Conservation (phyloP, 2,113 vertebrate species). For the Scomber colias region DNA sequence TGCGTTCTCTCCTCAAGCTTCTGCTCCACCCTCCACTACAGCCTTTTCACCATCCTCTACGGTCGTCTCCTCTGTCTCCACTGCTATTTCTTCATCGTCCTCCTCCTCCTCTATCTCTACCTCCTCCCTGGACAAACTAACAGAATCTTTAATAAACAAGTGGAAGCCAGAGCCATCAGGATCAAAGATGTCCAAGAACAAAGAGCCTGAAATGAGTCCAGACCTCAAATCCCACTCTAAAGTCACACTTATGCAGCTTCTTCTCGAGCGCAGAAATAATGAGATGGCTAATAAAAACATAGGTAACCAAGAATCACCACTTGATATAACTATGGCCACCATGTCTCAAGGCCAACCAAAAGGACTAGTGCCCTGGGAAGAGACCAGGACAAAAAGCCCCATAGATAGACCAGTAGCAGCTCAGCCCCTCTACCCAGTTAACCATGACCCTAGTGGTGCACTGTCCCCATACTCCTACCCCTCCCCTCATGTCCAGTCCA, state of each 20-base stretch:
- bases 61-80: conserved; percentile 58
- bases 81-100: conserved; percentile 60
- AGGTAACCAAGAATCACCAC: conserved; percentile 85
- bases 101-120: conserved; percentile 76
- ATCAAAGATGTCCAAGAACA: conserved; percentile 84
- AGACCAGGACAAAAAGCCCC: conserved; percentile 83
- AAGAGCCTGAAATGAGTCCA: conserved; percentile 87
- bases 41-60: conserved; percentile 80
- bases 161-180: conserved; percentile 93
- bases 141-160: conserved; percentile 92
- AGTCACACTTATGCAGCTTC: conserved; percentile 95
- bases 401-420: conserved; percentile 80
- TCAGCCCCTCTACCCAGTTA: conserved; percentile 77
- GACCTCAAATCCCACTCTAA: conserved; percentile 93
- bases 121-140: conserved; percentile 92
- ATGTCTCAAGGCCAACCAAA: conserved; percentile 85
- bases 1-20: conserved; percentile 78
- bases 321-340: conserved; percentile 85
- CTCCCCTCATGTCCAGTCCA: conserved; percentile 82
- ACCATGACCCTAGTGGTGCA: conserved; percentile 81
- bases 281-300: conserved; percentile 86
- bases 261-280: conserved; percentile 93
- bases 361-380: conserved; percentile 84
- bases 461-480: conserved; percentile 79
- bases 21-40: conserved; percentile 50